These are phyloP conservation scores for Passer montanus DNA, from an alignment of 2,113 vertebrate genomes.

Conservation along the genomic window DNA sequence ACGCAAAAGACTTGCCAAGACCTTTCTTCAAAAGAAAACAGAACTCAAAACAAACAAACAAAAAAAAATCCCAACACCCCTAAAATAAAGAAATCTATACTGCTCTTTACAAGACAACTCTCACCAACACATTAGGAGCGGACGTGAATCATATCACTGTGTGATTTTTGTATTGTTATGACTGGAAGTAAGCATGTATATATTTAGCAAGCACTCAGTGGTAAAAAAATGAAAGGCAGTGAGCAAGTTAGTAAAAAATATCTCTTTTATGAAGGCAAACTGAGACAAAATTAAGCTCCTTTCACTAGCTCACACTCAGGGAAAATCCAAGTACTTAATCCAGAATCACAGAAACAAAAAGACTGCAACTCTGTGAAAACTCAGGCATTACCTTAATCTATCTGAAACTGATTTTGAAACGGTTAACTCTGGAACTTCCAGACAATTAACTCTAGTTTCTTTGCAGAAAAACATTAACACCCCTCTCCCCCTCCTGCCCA, in stretches of 20 bases:
- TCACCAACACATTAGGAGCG: neutral
- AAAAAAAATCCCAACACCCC: neutral
- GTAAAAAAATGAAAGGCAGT: neutral
- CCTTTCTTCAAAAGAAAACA: constrained; percentile 10
- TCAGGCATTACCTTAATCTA: neutral
- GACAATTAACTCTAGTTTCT: neutral
- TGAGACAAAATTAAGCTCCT: neutral
- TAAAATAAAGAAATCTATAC: neutral
- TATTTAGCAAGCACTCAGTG: constrained; percentile 4
- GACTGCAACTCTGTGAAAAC: neutral
- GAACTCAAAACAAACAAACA: neutral
- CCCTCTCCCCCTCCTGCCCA: accelerated
- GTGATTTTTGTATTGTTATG: constrained; percentile 21
- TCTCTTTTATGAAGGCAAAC: neutral
- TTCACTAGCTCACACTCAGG: neutral
- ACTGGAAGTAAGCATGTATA: constrained; percentile 8
- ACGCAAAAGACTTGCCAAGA: constrained; percentile 8
- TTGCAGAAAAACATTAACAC: accelerated
- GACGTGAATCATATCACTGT: neutral
- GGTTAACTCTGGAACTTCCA: neutral
- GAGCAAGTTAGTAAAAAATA: neutral
- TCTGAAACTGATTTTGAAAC: neutral
- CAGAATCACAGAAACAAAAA: neutral
- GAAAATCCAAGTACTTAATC: neutral
- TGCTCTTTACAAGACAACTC: neutral